phyloP scores from a whole-genome alignment of 2,888 invertebrate genomes.

The Protophormia terraenovae region DNA sequence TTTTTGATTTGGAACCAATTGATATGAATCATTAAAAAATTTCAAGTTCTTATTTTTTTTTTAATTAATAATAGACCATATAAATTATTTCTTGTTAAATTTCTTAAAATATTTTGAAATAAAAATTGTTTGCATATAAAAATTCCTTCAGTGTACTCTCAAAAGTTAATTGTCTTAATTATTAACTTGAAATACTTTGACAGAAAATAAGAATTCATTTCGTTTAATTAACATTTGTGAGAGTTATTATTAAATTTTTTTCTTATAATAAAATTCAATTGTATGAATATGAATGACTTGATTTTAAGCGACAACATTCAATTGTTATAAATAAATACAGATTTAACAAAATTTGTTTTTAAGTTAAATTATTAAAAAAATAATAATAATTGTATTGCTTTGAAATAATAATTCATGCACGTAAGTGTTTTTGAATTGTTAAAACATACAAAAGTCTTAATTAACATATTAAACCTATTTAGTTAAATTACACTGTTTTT shows the following conservation, averaged over 20 bases:
- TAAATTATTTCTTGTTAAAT: too few species aligned
- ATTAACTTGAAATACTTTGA: not conserved
- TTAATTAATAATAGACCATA: too few species aligned
- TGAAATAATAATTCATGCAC: not conserved
- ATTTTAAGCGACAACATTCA: not conserved
- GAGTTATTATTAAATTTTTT: not conserved
- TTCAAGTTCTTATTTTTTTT: too few species aligned
- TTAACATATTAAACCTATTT: conserved; percentile 53
- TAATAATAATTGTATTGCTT: not conserved
- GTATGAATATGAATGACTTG: not conserved
- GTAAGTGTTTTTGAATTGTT: not conserved
- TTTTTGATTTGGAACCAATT: not conserved
- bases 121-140: not conserved
- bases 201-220: not conserved
- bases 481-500: conserved; percentile 52
- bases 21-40: not conserved
- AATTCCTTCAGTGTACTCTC: not conserved
- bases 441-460: conserved; percentile 1
- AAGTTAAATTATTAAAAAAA: not conserved
- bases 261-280: not conserved
- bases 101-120: too few species aligned
- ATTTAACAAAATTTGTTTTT: not conserved
- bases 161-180: not conserved
- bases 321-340: conserved; percentile 11
- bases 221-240: not conserved